Evolutionary conservation across 2,888 invertebrate genomes (phyloP).

Genomic region (Halictus quadricinctus): DNA sequence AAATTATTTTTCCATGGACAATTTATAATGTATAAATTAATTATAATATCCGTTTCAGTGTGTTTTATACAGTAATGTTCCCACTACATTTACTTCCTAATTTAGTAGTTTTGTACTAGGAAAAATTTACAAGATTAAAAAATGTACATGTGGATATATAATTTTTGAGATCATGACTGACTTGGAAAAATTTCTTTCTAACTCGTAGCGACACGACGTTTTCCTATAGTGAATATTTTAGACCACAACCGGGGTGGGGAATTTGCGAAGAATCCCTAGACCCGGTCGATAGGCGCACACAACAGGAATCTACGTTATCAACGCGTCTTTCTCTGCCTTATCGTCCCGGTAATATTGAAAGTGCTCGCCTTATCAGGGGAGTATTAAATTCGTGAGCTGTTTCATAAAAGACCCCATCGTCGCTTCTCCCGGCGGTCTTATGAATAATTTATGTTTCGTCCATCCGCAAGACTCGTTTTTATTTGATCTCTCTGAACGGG

Average conservation of each 20-base stretch:
- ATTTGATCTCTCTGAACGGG: neutral
- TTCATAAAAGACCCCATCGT: neutral
- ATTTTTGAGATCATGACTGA: no score
- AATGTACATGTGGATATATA: no score
- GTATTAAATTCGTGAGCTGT: neutral
- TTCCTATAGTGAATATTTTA: neutral
- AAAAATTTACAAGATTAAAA: no score
- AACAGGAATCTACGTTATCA: constrained; percentile 32
- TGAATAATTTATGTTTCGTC: constrained; percentile 30
- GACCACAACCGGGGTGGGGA: neutral
- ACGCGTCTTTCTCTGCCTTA: constrained; percentile 18
- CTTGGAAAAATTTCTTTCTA: neutral
- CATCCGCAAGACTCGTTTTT: neutral
- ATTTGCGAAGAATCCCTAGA: neutral
- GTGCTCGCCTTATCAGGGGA: constrained; percentile 16
- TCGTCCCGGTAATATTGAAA: constrained; percentile 20
- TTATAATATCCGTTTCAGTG: no score
- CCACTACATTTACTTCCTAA: no score
- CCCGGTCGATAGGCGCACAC: neutral
- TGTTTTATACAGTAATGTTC: no score
- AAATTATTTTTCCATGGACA: no score
- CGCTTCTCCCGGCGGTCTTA: neutral
- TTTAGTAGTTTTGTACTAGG: no score
- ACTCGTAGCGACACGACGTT: neutral
- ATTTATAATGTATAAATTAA: no score